A percentile compares a stretch with the other conserved stretches of the same genome.
Conservation (phyloP, 53 echinoderm and acorn worm genomes). For the Holothuria leucospilota region DNA sequence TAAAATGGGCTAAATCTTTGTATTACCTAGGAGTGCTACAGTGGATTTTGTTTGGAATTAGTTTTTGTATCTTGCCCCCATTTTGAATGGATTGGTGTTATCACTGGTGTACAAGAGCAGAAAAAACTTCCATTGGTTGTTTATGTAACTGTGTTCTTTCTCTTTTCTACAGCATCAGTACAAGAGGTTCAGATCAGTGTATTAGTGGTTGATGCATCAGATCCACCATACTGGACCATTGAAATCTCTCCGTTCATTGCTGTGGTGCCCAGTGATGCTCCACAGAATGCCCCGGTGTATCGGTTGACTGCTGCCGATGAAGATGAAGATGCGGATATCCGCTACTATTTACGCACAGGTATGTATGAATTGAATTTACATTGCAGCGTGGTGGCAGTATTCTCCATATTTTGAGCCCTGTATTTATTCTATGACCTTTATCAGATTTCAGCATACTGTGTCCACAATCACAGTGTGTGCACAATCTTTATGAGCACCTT, state of each 20-base stretch:
- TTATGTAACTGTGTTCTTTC: not conserved
- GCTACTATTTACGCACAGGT: slow-evolving; percentile 78
- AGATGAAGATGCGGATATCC: slow-evolving; percentile 66
- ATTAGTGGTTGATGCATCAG: slow-evolving; percentile 71
- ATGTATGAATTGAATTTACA: not conserved
- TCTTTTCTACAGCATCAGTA: slow-evolving; percentile 52
- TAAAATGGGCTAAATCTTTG: too few relatives aligned
- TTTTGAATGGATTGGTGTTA: too few relatives aligned
- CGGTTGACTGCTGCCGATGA: slow-evolving; percentile 76
- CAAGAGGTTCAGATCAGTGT: slow-evolving; percentile 72
- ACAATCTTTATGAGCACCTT: too few relatives aligned
- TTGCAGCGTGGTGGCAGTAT: not conserved
- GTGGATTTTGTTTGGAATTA: too few relatives aligned
- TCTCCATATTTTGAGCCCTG: too few relatives aligned
- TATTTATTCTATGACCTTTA: too few relatives aligned
- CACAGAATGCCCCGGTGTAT: slow-evolving; percentile 83
- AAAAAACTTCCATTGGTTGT: too few relatives aligned
- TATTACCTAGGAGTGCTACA: too few relatives aligned
- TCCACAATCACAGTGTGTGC: too few relatives aligned
- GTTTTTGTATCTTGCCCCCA: too few relatives aligned
- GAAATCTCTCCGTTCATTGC: slow-evolving; percentile 78
- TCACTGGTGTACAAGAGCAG: too few relatives aligned
- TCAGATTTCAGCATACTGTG: too few relatives aligned
- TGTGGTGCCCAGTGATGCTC: slow-evolving; percentile 82
- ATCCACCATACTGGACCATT: slow-evolving; percentile 88